Evolutionary conservation across 2,113 vertebrate genomes (phyloP), one percentile per base, ranked within the genome.

Genomic region (Marcusenius ussheri): DNA sequence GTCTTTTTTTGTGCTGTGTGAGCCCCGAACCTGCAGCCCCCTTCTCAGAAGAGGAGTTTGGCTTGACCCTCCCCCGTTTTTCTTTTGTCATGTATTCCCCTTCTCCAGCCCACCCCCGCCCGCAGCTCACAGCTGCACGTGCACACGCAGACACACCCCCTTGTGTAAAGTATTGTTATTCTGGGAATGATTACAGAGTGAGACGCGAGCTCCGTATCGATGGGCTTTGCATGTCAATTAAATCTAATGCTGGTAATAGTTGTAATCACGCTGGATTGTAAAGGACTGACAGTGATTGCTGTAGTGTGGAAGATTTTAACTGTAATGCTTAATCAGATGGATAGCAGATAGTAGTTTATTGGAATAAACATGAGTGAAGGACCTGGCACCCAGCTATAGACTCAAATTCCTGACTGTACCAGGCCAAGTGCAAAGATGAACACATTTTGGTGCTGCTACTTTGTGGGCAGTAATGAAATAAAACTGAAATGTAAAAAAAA

Each of bases 201-300:
- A 35, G 35, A 80, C 74, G 35, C 15, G 0, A 17, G 35, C 74
- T 19, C 15, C 17, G 74, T 80, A 19, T 80, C 35, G 35, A 80
- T 80, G 74, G 74, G 74, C 74, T 80, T 80, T 80, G 74, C 74
- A 80, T 42, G 74, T 80, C 74, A 80, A 80, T 80, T 80, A 80
- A 80, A 7, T 42, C 13, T 19, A 80, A 80, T 42, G 83, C 39
- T 84, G 39, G 47, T 47, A 24, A 84, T 46, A 47, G 45, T 24
- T 84, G 19, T 46, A 84, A 42, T 46, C 45, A 46, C 35, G 21
- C 47, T 84, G 83, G 8, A 47, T 47, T 84, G 39, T 47, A 46
- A 11, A 84, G 80, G 24, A 84, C 83, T 84, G 83, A 84, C 83
- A 84, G 83, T 84, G 83, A 80, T 80, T 80, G 35, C 35, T 80